Conservation (phyloP, 2,888 invertebrate species). For the Coelopa pilipes region DNA sequence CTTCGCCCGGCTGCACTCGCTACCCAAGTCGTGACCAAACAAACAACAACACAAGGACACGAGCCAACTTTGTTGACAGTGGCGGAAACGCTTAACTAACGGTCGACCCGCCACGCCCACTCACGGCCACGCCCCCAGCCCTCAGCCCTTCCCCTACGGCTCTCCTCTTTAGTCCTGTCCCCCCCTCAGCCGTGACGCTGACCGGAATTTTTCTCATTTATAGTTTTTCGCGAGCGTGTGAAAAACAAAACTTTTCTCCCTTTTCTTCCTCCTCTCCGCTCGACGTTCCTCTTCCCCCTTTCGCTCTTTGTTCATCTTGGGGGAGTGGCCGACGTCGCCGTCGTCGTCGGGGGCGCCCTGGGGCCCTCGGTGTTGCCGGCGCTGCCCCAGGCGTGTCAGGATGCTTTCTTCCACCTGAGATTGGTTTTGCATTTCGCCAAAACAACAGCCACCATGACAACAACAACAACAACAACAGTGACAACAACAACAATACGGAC, state of each 20-base stretch:
- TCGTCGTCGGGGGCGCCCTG: not conserved
- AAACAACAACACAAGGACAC: not conserved
- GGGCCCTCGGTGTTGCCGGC: not conserved
- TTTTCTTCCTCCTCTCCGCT: not conserved
- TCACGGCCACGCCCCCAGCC: too few relatives aligned
- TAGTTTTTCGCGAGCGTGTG: not conserved
- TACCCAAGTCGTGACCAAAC: slow-evolving; percentile 7
- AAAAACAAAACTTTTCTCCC: not conserved
- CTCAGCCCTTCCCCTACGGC: too few relatives aligned
- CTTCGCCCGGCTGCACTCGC: not conserved
- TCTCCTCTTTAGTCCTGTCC: too few relatives aligned
- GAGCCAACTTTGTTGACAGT: slow-evolving; percentile 27
- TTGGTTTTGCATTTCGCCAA: slow-evolving; percentile 51
- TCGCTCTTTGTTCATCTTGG: too few relatives aligned
- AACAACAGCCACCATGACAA: slow-evolving; percentile 22
- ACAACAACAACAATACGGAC: too few relatives aligned
- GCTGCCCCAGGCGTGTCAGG: not conserved
- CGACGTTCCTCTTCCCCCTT: too few relatives aligned
- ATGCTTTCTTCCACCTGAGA: slow-evolving; percentile 58
- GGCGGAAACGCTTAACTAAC: slow-evolving; percentile 14
- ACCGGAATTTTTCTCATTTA: not conserved
- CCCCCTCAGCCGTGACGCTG: not conserved
- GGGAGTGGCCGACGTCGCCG: not conserved
- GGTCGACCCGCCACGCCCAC: not conserved
- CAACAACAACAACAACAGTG: slow-evolving; percentile 35